Evolutionary conservation across 1,140 invertebrate species (phyloP).

Genomic region (Druon quercuslanigerum): DNA sequence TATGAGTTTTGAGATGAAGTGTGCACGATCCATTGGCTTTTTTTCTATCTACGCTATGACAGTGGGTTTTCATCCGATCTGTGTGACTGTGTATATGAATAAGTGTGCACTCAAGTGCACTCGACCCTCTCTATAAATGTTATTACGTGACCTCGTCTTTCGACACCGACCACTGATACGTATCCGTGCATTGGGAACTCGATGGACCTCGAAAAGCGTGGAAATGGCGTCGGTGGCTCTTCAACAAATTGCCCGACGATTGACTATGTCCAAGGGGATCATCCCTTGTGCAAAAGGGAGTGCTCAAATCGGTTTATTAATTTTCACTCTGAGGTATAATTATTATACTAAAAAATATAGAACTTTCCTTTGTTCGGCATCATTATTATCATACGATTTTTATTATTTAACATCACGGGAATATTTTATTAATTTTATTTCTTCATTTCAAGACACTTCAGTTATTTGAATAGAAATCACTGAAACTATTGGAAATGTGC

Average conservation of each 20-base stretch:
- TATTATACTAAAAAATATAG: not conserved
- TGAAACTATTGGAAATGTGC: too few relatives aligned
- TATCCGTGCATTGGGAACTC: constrained; percentile 32
- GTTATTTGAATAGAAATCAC: too few relatives aligned
- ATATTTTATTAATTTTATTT: too few relatives aligned
- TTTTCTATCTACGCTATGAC: constrained; percentile 8
- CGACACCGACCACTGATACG: constrained; percentile 27
- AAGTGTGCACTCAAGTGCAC: constrained; percentile 27
- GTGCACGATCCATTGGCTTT: not conserved
- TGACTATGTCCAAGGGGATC: constrained; percentile 43
- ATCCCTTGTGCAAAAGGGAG: constrained; percentile 6
- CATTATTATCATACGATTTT: too few relatives aligned
- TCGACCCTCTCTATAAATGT: constrained; percentile 47
- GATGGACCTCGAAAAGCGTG: constrained; percentile 44
- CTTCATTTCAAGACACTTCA: too few relatives aligned
- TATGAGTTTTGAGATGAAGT: not conserved
- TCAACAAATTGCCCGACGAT: constrained; percentile 64
- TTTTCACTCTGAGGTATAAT: constrained; percentile 39
- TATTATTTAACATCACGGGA: too few relatives aligned
- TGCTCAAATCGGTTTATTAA: constrained; percentile 43
- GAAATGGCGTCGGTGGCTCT: constrained; percentile 47
- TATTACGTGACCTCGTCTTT: constrained; percentile 46
- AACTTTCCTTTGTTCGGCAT: not conserved
- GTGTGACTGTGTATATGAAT: constrained; percentile 1
- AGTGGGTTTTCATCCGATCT: not conserved